Conservation (phyloP, 2,113 vertebrate species). For the Corythoichthys haematopterus region DNA sequence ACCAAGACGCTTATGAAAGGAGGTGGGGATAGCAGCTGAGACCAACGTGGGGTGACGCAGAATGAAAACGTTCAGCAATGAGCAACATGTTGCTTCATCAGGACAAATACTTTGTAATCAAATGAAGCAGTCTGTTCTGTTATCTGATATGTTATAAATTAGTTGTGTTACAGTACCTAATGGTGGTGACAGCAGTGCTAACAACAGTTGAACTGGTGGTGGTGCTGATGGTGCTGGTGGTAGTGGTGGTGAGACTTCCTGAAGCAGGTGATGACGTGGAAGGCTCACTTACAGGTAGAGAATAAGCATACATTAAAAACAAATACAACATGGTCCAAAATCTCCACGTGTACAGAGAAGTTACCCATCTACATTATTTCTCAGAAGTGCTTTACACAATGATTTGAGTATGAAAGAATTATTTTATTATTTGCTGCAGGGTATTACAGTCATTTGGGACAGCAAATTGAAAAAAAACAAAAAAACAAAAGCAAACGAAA, state of each 20-base stretch:
- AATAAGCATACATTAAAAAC: not conserved
- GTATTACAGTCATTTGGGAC: too few relatives aligned
- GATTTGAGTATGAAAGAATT: too few relatives aligned
- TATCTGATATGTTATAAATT: not conserved
- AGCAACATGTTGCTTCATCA: too few relatives aligned
- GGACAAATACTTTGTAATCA: too few relatives aligned
- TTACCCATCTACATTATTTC: too few relatives aligned
- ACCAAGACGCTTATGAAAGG: slow-evolving; percentile 13
- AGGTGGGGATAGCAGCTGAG: slow-evolving; percentile 11
- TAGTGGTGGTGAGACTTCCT: slow-evolving; percentile 72
- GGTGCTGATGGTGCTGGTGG: slow-evolving; percentile 69
- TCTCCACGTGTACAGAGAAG: too few relatives aligned
- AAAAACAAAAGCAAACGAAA: too few relatives aligned
- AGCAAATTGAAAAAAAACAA: too few relatives aligned
- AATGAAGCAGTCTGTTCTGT: too few relatives aligned
- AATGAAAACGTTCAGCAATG: not conserved
- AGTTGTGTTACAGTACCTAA: slow-evolving; percentile 82
- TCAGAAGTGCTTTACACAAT: too few relatives aligned
- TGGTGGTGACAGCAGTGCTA: slow-evolving; percentile 78
- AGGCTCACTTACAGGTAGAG: slow-evolving; percentile 78
- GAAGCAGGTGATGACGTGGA: slow-evolving; percentile 74
- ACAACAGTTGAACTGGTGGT: slow-evolving; percentile 77
- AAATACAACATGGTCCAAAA: not conserved
- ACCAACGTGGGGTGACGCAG: slow-evolving; percentile 48
- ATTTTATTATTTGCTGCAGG: too few relatives aligned